These are phyloP conservation scores for Microctonus brassicae DNA, from an alignment of 2,888 invertebrate genomes.

Conservation along the genomic window DNA sequence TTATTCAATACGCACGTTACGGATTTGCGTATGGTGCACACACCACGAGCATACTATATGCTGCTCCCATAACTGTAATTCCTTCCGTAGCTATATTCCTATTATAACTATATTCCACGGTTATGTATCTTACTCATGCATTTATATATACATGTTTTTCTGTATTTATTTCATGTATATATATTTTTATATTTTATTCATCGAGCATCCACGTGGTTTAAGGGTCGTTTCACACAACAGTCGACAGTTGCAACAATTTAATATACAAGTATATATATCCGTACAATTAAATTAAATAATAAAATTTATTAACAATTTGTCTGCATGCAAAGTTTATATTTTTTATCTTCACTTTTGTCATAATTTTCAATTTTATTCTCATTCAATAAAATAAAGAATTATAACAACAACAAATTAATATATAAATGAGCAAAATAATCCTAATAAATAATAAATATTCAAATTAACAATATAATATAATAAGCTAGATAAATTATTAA, in stretches of 20 bases:
- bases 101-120: neutral
- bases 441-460: too few relatives aligned
- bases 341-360: neutral
- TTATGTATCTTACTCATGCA: neutral
- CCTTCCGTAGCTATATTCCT: conserved; percentile 17
- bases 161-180: too few relatives aligned
- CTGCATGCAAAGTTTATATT: neutral
- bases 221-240: conserved; percentile 42
- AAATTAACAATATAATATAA: too few relatives aligned
- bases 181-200: neutral
- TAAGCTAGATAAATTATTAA: conserved; percentile 12
- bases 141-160: neutral
- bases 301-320: conserved; percentile 4
- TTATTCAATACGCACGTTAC: neutral
- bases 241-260: conserved; percentile 15
- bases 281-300: conserved; percentile 4
- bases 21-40: conserved; percentile 30
- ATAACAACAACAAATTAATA: neutral
- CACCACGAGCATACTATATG: neutral
- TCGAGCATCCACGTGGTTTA: conserved; percentile 16
- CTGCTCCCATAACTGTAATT: conserved; percentile 39
- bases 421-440: neutral
- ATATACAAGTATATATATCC: conserved; percentile 11
- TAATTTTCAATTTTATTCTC: neutral
- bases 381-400: neutral